These are phyloP conservation scores for Molorchus minor DNA, from an alignment of 2,888 invertebrate species.

Conservation along the genomic window DNA sequence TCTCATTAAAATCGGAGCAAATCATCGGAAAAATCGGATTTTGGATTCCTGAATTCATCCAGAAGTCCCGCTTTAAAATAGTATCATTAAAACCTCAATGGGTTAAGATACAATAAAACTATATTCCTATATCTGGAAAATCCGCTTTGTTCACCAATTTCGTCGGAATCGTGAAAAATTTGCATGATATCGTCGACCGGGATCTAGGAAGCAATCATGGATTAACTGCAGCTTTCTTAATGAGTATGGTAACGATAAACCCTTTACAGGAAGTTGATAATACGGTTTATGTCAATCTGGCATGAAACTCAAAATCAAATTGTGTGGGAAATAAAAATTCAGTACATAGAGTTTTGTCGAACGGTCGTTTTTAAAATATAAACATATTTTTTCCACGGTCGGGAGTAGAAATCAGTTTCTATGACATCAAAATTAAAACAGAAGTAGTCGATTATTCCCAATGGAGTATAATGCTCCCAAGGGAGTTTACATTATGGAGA, in stretches of 20 bases:
- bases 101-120: background rate
- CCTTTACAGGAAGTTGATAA: background rate
- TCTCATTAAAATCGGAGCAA: conserved; percentile 13
- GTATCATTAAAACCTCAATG: conserved; percentile 3
- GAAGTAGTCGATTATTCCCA: too few species aligned
- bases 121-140: background rate
- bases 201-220: background rate
- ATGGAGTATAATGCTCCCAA: too few species aligned
- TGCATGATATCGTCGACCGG: background rate
- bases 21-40: conserved; percentile 6
- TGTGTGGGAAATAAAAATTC: too few species aligned
- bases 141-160: background rate
- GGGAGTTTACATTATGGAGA: too few species aligned
- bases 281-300: background rate
- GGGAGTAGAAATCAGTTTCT: too few species aligned
- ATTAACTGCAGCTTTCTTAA: background rate
- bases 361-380: too few species aligned
- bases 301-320: background rate
- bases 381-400: too few species aligned
- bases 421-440: too few species aligned
- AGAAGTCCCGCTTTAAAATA: too few species aligned
- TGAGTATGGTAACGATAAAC: background rate
- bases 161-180: background rate
- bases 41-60: background rate
- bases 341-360: too few species aligned